Conservation (phyloP, 2,113 vertebrate genomes). For the Excalfactoria chinensis region DNA sequence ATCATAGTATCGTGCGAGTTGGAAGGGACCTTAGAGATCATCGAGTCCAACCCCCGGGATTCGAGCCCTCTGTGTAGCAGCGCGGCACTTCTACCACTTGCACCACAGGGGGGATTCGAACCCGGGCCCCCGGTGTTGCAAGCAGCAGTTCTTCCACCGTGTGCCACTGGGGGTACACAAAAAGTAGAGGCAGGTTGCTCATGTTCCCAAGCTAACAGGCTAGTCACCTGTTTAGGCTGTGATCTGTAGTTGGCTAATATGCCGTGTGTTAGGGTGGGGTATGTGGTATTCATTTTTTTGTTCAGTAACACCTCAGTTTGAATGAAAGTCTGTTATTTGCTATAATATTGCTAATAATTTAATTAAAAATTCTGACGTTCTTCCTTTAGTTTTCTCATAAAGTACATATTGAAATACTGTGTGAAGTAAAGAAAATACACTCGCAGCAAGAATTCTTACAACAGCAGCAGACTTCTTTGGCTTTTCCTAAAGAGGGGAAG, state of each 20-base stretch:
- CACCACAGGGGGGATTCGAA: no score
- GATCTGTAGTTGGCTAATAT: background rate
- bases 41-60: no score
- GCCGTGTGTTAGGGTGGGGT: background rate
- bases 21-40: no score
- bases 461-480: constrained; percentile 58
- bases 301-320: background rate
- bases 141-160: no score
- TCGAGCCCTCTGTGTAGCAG: no score
- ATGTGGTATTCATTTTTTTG: background rate
- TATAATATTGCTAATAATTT: background rate
- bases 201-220: no score
- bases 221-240: no score
- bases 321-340: background rate
- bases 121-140: no score
- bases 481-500: constrained; percentile 55
- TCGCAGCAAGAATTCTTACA: constrained; percentile 81
- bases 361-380: background rate
- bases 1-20: no score
- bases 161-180: no score
- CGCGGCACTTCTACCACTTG: no score
- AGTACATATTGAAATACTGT: constrained; percentile 88
- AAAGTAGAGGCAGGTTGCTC: no score
- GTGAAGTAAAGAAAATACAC: constrained; percentile 88
- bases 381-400: constrained; percentile 82